These are phyloP conservation scores for Chrysolina oricalcia DNA, from an alignment of 2,888 invertebrate species.

Conservation along the genomic window DNA sequence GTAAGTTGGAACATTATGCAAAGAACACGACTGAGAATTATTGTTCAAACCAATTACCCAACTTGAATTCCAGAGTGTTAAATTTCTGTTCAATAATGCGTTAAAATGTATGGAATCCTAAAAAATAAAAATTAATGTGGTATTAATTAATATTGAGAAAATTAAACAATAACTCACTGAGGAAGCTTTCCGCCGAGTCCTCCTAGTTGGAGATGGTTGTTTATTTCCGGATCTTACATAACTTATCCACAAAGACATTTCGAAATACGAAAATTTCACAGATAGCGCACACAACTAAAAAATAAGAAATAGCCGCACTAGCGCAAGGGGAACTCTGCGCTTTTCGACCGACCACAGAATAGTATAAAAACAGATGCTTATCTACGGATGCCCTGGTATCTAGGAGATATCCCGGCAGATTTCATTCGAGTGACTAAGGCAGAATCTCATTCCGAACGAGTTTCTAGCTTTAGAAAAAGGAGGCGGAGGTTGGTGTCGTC, in stretches of 20 bases:
- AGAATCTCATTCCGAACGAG: background rate
- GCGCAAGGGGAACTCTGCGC: background rate
- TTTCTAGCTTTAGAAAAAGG: constrained; percentile 11
- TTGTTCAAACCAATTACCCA: too few relatives aligned
- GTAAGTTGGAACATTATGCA: too few relatives aligned
- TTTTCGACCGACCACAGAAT: background rate
- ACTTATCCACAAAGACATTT: constrained; percentile 65
- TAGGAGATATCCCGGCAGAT: constrained; percentile 2
- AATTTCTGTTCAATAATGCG: too few relatives aligned
- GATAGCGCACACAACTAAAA: background rate
- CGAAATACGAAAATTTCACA: constrained; percentile 2
- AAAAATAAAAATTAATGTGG: too few relatives aligned
- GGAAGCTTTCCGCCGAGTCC: constrained; percentile 31
- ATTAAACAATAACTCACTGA: constrained; percentile 31
- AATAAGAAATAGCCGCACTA: background rate
- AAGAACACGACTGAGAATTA: too few relatives aligned
- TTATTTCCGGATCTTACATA: constrained; percentile 59
- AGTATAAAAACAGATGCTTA: background rate
- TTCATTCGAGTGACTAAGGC: background rate
- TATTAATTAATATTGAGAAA: background rate
- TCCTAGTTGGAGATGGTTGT: constrained; percentile 45
- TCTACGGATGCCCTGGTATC: constrained; percentile 1
- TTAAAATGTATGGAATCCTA: too few relatives aligned
- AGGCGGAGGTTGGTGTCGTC: constrained; percentile 6
- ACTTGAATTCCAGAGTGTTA: too few relatives aligned